Evolutionary conservation across 23 tunicate species (phyloP).

Genomic region (Botrylloides violaceus): DNA sequence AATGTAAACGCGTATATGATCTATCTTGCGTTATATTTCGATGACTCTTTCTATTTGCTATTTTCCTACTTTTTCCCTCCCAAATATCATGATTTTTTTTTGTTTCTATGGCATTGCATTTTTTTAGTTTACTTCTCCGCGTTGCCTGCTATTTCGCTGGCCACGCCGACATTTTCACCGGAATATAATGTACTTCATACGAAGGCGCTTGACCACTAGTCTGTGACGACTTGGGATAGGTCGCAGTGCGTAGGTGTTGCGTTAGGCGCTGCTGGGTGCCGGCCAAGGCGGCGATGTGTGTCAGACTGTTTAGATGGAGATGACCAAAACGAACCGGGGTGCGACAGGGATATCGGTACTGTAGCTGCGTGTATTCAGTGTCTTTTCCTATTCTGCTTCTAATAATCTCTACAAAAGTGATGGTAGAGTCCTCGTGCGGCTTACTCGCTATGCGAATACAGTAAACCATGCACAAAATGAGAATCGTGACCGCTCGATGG

Average conservation of each 20-base stretch:
- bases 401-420: too few species aligned
- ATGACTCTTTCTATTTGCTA: neutral
- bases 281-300: too few species aligned
- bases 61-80: neutral
- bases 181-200: neutral
- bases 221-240: neutral
- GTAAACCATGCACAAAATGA: too few species aligned
- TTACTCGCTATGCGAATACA: too few species aligned
- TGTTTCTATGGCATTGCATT: slow-evolving; percentile 23
- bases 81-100: slow-evolving; percentile 23
- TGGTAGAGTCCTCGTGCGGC: too few species aligned
- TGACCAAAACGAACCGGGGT: too few species aligned
- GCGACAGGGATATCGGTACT: too few species aligned
- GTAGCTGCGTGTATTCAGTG: too few species aligned
- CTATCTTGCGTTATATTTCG: slow-evolving; percentile 10
- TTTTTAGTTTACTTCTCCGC: neutral
- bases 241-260: neutral
- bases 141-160: neutral
- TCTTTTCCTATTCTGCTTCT: too few species aligned
- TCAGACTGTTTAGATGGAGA: too few species aligned
- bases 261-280: neutral
- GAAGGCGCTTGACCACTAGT: neutral
- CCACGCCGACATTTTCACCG: neutral
- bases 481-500: too few species aligned
- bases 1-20: slow-evolving; percentile 17